Conservation (phyloP, 2,113 vertebrate species). For the Tragelaphus strepsiceros region DNA sequence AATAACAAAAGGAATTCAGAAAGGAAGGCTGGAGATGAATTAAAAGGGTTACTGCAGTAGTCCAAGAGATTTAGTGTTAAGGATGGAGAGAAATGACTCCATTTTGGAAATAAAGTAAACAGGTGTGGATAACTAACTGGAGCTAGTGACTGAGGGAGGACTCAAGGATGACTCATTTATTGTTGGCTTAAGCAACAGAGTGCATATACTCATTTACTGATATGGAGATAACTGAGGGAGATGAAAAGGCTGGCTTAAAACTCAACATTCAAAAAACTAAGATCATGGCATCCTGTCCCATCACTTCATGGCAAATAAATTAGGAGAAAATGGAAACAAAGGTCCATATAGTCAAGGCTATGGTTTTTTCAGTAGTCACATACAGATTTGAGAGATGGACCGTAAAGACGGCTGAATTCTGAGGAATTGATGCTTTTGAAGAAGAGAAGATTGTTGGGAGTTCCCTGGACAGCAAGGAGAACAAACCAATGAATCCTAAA, state of each 20-base stretch:
- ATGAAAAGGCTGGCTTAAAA: not conserved
- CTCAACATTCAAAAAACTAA: not conserved
- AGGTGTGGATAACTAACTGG: not conserved
- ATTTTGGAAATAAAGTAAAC: not conserved
- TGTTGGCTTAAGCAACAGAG: not conserved
- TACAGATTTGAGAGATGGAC: not conserved
- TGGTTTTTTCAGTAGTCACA: not conserved
- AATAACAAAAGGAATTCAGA: not conserved
- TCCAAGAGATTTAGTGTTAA: not conserved
- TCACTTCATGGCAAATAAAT: not conserved
- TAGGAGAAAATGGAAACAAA: not conserved
- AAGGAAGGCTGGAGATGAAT: not conserved
- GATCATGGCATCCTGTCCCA: fast-evolving
- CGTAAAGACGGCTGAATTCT: not conserved
- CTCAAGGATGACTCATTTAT: not conserved
- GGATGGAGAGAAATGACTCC: not conserved
- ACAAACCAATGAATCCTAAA: not conserved
- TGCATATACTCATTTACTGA: not conserved
- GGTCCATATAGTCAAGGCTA: not conserved
- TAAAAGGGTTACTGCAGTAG: not conserved
- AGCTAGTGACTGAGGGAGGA: not conserved
- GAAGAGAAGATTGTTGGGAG: not conserved
- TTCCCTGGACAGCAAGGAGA: not conserved
- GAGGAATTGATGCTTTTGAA: not conserved
- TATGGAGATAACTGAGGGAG: not conserved